Base-by-base conservation (phyloP, 2,888 invertebrate genomes). In the Meandrusa payeni region DNA sequence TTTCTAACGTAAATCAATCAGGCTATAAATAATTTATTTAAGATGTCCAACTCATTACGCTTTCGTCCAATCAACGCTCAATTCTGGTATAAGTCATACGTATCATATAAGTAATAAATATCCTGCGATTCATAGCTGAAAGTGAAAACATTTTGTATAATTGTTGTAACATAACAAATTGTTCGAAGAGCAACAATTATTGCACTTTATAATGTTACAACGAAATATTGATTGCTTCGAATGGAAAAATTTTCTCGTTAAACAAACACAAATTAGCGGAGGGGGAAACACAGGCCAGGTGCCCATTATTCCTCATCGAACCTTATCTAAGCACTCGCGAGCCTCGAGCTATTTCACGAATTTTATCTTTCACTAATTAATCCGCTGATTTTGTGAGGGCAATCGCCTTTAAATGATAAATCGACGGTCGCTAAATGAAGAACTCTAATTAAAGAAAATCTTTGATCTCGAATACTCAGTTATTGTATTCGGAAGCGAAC, bases 301-400 rank as follows among this genome's bases (percentile, higher is more conserved):
- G n/a, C 69, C 75, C 70, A 79, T 80, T 79, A 73, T 69, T 75
- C 61, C 73, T 70, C 74, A 77, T 76, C 69, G 76, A 55, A 60
- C 61, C 72, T 83, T 82, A 85, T 83, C 81, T 75, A 67, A 76
- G 69, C 79, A 79, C 76, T 75, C 77, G 63, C 73, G 62, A 70
- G 64, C 75, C 70, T 66, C 63, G 57, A 69, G 76, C 70, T 70
- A 70, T 75, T 76, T 76, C 70, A 74, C 71, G 76, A 82, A 81
- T 85, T 82, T 82, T 81, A 81, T 85, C 80, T 76, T 67, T 63
- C 73, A 68, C 71, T 77, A 82, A 85, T 83, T 82, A 85, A 83
- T 82, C 80, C 75, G 69, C 62, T 69, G 79, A 72, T 70, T 71
- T 76, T 77, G 76, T 72, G 64, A 69, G 66, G 64, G n/a, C 64